Evolutionary conservation across 2,113 vertebrate genomes (phyloP), one percentile per base, ranked within the genome.

Genomic region (Prunella himalayana): DNA sequence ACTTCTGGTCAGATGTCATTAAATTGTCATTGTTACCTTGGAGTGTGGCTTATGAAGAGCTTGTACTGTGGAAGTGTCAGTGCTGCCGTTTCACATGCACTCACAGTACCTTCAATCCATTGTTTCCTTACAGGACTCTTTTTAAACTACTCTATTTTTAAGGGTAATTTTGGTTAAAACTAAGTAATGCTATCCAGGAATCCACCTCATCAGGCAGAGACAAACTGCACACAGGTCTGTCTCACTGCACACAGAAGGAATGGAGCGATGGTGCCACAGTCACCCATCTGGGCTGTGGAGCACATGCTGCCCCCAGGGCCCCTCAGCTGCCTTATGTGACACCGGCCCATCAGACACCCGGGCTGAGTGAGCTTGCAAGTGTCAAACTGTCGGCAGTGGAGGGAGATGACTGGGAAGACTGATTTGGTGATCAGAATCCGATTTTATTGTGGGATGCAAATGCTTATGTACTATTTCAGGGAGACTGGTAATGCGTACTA

Each of bases 271-370:
- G 3, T 0, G 1, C 15, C 4, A 4, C 11, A 28, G 20, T 51
- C 11, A 24, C 33, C 3, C 0, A 0, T 66, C 21, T 4, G 3
- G 0, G 0, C 24, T 59, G 41, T 78, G 71, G 39, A 70, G 17
- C 22, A 7, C 3, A 1, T 9, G 8, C 3, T 59, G 72, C 7
- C 7, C 11, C 17, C 3, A 42, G 19, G 28, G 20, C 21, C 23
- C 3, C 2, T 66, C n/a, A 47, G 0, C 31, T 81, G 49, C 24
- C 8, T 2, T 50, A 5, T 42, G 50, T 65, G 33, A n/a, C 30
- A 37, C 28, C 3, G 1, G 12, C 41, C 27, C 21, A 50, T 80
- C n/a, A 66, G 37, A 37, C 6, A 4, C 37, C n/a, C 0, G 1
- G 27, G 6, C 56, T 60, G 14, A 79, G 28, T 28, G 30, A 86